phyloP scores from a whole-genome alignment of 2,797 vertebrate genomes.

The Lacerta bilineata region DNA sequence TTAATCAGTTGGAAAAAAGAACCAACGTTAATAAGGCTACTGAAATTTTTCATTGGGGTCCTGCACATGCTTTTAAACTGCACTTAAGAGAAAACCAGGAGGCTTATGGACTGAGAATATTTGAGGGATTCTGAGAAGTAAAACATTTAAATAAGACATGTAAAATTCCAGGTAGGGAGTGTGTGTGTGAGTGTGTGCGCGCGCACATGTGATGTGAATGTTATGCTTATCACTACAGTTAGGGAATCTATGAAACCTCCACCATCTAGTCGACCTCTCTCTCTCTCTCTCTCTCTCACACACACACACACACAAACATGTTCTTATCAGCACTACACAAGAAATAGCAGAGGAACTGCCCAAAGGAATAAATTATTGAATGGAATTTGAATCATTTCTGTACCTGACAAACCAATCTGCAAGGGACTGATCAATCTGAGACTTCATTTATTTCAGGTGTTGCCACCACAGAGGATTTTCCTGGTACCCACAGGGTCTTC shows the following conservation, averaged over 20 bases:
- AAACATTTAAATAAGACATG: no score
- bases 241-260: not conserved
- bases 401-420: constrained; percentile 16
- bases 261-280: no score
- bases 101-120: not conserved
- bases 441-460: no score
- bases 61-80: not conserved
- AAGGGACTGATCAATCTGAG: no score
- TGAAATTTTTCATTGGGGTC: not conserved
- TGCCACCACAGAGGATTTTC: no score
- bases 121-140: not conserved
- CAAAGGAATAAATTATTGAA: constrained; percentile 31
- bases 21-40: not conserved
- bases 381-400: not conserved
- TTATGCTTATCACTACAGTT: no score
- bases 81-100: not conserved
- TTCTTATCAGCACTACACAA: not conserved
- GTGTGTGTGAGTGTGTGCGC: no score
- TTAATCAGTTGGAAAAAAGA: not conserved
- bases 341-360: constrained; percentile 1
- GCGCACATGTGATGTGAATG: no score
- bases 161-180: no score
- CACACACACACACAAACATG: no score
- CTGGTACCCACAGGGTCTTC: no score
- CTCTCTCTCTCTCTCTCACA: no score